Percentiles rank a stretch among this genome's conserved stretches.
These are phyloP conservation scores for Hyles lineata DNA, from an alignment of 2,888 invertebrate species.

Conservation along the genomic window DNA sequence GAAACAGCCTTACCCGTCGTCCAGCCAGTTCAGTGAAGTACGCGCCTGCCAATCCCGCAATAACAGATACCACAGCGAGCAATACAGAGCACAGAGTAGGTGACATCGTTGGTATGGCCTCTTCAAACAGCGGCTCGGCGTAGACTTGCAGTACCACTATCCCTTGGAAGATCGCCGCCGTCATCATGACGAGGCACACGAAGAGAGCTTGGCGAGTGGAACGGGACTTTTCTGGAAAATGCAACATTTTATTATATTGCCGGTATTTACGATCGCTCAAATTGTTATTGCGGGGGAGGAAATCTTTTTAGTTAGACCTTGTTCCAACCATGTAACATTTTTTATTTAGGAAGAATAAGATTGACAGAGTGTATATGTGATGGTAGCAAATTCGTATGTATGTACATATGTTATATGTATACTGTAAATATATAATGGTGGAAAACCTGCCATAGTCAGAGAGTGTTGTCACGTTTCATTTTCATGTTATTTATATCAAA, in stretches of 20 bases:
- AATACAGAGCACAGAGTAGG: constrained; percentile 60
- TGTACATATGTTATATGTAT: too few species aligned
- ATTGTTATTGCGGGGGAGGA: too few species aligned
- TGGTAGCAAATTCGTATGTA: too few species aligned
- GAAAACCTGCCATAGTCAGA: too few species aligned
- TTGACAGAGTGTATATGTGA: too few species aligned
- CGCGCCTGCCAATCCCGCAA: constrained; percentile 59
- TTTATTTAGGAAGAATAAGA: too few species aligned
- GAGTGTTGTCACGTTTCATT: too few species aligned
- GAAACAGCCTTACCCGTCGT: constrained; percentile 57
- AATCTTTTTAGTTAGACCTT: too few species aligned
- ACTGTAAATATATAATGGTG: too few species aligned
- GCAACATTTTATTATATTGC: neutral
- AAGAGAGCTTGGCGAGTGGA: constrained; percentile 60
- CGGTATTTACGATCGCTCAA: neutral
- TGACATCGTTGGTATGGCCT: constrained; percentile 63
- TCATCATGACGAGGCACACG: constrained; percentile 52
- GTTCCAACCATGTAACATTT: too few species aligned
- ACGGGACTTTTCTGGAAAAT: constrained; percentile 59
- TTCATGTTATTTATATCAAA: too few species aligned
- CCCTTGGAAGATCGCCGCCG: constrained; percentile 66
- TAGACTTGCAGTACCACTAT: constrained; percentile 68
- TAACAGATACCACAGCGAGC: constrained; percentile 54
- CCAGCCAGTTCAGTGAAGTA: constrained; percentile 64
- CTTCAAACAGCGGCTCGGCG: constrained; percentile 64